Evolutionary conservation across 2,113 vertebrate genomes (phyloP).

Genomic region (Labeo catla): DNA sequence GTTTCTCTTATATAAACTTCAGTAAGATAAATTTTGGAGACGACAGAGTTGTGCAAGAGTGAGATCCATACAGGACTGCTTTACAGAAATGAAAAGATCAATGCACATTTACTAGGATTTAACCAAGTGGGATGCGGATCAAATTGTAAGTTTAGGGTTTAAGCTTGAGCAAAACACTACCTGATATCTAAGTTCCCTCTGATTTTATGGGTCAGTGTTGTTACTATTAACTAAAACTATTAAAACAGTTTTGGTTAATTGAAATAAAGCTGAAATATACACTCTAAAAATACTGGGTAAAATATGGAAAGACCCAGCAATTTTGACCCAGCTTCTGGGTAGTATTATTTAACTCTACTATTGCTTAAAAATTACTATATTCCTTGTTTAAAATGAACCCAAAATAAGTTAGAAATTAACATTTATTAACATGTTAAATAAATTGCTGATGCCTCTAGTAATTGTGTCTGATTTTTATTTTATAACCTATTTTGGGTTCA

Average conservation of each 20-base stretch:
- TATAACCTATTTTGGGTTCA: no score
- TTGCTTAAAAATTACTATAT: no score
- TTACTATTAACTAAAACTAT: not conserved
- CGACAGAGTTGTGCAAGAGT: slow-evolving; percentile 15
- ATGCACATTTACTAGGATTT: not conserved
- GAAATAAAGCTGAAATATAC: not conserved
- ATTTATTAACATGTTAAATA: no score
- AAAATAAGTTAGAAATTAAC: no score
- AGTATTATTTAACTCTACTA: no score
- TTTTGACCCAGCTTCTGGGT: no score
- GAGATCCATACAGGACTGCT: not conserved
- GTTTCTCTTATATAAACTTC: slow-evolving; percentile 39
- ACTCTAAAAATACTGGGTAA: no score
- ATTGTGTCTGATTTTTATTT: no score
- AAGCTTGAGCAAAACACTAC: not conserved
- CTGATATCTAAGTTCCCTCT: not conserved
- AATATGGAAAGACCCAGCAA: no score
- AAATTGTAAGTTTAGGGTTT: not conserved
- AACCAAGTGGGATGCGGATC: not conserved
- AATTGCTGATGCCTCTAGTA: no score
- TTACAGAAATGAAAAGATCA: slow-evolving; percentile 21
- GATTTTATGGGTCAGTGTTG: not conserved
- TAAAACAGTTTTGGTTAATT: not conserved
- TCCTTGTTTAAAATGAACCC: no score
- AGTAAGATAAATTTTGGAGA: slow-evolving; percentile 35